Conservation (phyloP, 1,140 invertebrate genomes). For the Drosophila mojavensis region DNA sequence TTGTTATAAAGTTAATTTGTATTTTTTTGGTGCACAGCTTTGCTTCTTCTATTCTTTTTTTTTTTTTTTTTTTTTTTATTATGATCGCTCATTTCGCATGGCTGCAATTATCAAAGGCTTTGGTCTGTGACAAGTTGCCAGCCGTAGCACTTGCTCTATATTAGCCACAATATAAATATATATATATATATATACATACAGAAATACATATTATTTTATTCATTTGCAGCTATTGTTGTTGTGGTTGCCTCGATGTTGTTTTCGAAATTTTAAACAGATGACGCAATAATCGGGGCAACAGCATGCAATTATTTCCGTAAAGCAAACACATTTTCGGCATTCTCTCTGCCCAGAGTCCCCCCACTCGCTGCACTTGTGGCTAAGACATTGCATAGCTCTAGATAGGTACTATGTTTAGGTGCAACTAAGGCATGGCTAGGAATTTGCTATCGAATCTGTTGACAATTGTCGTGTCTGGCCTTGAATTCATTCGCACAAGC, state of each 20-base stretch:
- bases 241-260: conserved; percentile 24
- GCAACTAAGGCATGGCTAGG: conserved; percentile 32
- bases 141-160: conserved; percentile 22
- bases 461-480: conserved; percentile 71
- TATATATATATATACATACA: background rate
- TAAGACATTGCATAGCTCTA: conserved; percentile 15
- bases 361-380: conserved; percentile 7
- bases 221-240: conserved; percentile 27
- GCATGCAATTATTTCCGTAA: conserved; percentile 52
- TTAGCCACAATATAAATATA: background rate
- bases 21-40: conserved; percentile 12
- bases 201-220: conserved; percentile 7
- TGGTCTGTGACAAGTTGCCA: conserved; percentile 35
- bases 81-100: conserved; percentile 29
- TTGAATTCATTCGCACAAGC: conserved; percentile 46
- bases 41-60: too few species aligned
- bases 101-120: conserved; percentile 45
- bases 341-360: conserved; percentile 27
- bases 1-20: conserved; percentile 1
- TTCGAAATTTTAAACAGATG: conserved; percentile 39
- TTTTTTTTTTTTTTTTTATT: background rate
- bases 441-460: conserved; percentile 65
- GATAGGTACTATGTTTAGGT: conserved; percentile 27
- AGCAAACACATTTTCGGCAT: conserved; percentile 39
- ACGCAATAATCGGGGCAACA: conserved; percentile 40